Conservation (phyloP, 1,140 invertebrate species). For the Charaxes varanes region DNA sequence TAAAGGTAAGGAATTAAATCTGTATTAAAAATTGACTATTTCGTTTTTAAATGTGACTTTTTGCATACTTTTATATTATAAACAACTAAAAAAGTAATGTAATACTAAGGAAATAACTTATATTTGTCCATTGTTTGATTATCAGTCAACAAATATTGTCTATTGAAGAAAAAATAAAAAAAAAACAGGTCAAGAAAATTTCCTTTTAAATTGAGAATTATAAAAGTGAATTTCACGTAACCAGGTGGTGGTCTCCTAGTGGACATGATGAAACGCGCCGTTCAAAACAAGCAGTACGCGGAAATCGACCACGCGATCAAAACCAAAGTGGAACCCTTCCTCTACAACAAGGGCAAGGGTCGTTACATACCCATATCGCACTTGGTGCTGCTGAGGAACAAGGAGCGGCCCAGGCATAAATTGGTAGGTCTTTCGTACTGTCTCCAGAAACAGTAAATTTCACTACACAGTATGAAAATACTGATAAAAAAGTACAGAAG, state of each 20-base stretch:
- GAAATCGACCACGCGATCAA: slow-evolving; percentile 93
- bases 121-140: too few relatives aligned
- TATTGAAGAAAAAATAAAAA: too few relatives aligned
- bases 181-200: too few relatives aligned
- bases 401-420: slow-evolving; percentile 87
- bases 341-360: slow-evolving; percentile 95
- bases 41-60: too few relatives aligned
- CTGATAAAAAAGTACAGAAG: too few relatives aligned
- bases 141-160: too few relatives aligned
- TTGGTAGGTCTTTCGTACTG: slow-evolving; percentile 77
- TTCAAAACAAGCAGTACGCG: slow-evolving; percentile 90
- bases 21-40: too few relatives aligned
- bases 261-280: slow-evolving; percentile 94
- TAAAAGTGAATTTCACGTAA: neutral
- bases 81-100: too few relatives aligned
- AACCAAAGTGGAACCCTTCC: slow-evolving; percentile 92
- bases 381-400: slow-evolving; percentile 90
- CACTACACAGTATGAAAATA: neutral
- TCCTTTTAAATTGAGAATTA: too few relatives aligned
- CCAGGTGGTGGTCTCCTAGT: slow-evolving; percentile 92
- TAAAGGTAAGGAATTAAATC: slow-evolving; percentile 83
- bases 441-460: too few relatives aligned
- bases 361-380: slow-evolving; percentile 91
- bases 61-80: too few relatives aligned
- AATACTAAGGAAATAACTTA: too few relatives aligned